Evolutionary conservation across 2,888 invertebrate genomes (phyloP).

Genomic region (Clusia tigrina): DNA sequence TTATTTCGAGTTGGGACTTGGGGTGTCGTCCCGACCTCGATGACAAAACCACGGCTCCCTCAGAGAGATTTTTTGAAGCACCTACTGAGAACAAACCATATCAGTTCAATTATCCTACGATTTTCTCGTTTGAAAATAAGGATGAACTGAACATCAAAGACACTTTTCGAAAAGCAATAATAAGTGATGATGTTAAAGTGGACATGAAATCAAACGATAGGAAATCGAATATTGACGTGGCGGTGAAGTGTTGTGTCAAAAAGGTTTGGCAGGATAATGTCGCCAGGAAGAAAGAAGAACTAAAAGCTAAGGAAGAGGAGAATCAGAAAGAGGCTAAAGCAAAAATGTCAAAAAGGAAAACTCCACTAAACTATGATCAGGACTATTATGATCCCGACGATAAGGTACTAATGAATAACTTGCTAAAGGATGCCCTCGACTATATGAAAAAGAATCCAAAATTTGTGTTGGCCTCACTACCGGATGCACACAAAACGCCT

Average conservation of each 20-base stretch:
- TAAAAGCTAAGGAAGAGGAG: too few relatives aligned
- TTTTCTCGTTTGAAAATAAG: slow-evolving; percentile 35
- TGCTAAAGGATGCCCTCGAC: slow-evolving; percentile 46
- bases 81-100: slow-evolving; percentile 31
- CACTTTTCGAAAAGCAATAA: slow-evolving; percentile 32
- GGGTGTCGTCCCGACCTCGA: too few relatives aligned
- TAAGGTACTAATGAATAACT: slow-evolving; percentile 41
- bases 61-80: slow-evolving; percentile 35
- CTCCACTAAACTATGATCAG: slow-evolving; percentile 25
- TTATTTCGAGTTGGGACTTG: too few relatives aligned
- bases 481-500: slow-evolving; percentile 50
- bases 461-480: slow-evolving; percentile 54
- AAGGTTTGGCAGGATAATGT: slow-evolving; percentile 33
- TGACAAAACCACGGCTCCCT: slow-evolving; percentile 25
- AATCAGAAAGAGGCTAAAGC: slow-evolving; percentile 14
- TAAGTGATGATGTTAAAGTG: slow-evolving; percentile 35
- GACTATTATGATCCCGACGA: slow-evolving; percentile 46
- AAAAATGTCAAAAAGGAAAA: too few relatives aligned
- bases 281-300: slow-evolving; percentile 28
- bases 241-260: slow-evolving; percentile 36
- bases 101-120: slow-evolving; percentile 44
- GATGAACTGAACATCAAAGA: slow-evolving; percentile 16
- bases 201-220: too few relatives aligned
- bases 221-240: slow-evolving; percentile 15
- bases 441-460: slow-evolving; percentile 49